These are phyloP conservation scores for Nilaparvata lugens DNA, from an alignment of 1,140 invertebrate species.

Conservation along the genomic window DNA sequence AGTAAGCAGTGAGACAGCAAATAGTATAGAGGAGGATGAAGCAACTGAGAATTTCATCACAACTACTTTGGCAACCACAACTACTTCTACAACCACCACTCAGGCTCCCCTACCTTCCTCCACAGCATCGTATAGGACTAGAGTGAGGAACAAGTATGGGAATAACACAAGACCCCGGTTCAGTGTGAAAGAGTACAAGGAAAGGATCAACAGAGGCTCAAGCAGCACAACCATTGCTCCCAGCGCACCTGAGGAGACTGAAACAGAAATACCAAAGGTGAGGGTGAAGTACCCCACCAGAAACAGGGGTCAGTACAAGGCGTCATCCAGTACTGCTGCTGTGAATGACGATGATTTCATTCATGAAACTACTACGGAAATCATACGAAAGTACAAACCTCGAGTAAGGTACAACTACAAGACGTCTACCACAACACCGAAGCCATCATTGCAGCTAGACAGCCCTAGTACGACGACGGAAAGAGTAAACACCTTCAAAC, in stretches of 20 bases:
- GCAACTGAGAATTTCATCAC: constrained; percentile 8
- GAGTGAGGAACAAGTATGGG: constrained; percentile 23
- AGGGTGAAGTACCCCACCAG: constrained; percentile 3
- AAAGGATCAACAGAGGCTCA: constrained; percentile 33
- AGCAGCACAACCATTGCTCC: constrained; percentile 24
- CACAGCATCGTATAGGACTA: not conserved
- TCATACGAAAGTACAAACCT: constrained; percentile 21
- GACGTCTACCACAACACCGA: constrained; percentile 12
- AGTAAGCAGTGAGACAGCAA: not conserved
- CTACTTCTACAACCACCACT: constrained; percentile 14
- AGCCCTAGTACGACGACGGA: constrained; percentile 27
- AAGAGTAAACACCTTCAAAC: constrained; percentile 30
- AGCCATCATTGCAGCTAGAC: not conserved
- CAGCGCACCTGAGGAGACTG: constrained; percentile 1
- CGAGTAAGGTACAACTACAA: constrained; percentile 16
- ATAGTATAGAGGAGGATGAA: not conserved
- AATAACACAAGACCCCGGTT: constrained; percentile 26
- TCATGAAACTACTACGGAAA: constrained; percentile 15
- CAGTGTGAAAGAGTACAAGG: constrained; percentile 39
- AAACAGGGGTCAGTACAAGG: not conserved
- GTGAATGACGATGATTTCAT: not conserved
- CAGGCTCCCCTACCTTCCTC: constrained; percentile 2
- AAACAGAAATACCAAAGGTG: not conserved
- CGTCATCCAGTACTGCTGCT: not conserved
- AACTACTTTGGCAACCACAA: constrained; percentile 12